A percentile compares a stretch with the other conserved stretches of the same genome.
Conservation (phyloP, 2,888 invertebrate species). For the Leptogaster cylindrica region DNA sequence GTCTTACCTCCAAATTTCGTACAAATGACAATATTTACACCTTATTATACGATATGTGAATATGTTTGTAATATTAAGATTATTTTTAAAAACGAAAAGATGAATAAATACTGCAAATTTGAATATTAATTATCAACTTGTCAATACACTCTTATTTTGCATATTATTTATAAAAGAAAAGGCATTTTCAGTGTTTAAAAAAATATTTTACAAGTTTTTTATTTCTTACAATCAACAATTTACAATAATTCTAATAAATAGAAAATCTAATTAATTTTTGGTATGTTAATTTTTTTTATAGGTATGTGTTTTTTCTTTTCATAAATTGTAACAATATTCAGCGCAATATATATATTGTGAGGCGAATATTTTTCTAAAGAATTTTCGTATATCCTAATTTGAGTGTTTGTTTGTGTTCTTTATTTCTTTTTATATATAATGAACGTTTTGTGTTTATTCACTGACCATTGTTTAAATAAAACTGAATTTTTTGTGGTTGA, state of each 20-base stretch:
- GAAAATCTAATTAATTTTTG: constrained; percentile 24
- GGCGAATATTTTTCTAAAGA: constrained; percentile 18
- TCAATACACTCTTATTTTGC: neutral
- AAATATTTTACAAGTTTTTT: constrained; percentile 35
- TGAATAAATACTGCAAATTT: too few relatives aligned
- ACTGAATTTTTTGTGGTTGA: too few relatives aligned
- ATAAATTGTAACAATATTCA: neutral
- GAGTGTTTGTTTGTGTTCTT: constrained; percentile 3
- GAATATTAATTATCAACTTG: too few relatives aligned
- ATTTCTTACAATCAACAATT: constrained; percentile 26
- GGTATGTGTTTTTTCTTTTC: neutral
- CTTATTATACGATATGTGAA: neutral
- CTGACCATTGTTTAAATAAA: too few relatives aligned
- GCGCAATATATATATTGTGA: constrained; percentile 22
- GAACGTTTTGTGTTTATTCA: too few relatives aligned
- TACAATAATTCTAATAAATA: constrained; percentile 30
- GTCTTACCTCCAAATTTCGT: constrained; percentile 51
- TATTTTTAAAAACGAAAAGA: neutral
- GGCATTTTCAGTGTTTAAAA: constrained; percentile 11
- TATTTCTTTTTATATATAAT: too few relatives aligned
- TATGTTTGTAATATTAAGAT: constrained; percentile 2
- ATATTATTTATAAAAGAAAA: constrained; percentile 35
- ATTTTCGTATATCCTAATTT: constrained; percentile 3
- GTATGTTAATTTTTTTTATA: constrained; percentile 12
- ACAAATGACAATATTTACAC: constrained; percentile 42